These are phyloP conservation scores for Raja brachyura DNA, from an alignment of 2,113 vertebrate genomes.

Conservation along the genomic window DNA sequence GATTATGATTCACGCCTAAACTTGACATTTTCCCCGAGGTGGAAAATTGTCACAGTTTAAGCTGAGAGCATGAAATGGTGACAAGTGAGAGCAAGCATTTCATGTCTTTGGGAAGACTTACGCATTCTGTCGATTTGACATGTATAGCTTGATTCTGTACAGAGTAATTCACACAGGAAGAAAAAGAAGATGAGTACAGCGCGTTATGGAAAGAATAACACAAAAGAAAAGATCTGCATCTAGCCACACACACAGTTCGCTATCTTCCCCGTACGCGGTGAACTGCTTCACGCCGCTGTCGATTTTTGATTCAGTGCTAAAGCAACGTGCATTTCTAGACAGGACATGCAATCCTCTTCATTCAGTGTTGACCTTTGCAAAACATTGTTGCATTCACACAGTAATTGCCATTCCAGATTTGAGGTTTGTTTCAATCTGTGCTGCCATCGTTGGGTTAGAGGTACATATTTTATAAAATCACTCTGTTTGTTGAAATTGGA, in stretches of 20 bases:
- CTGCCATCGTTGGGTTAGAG: background rate
- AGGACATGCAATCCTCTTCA: background rate
- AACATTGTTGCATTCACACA: background rate
- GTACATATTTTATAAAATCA: background rate
- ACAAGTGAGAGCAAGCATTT: slow-evolving; percentile 69
- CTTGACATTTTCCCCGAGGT: slow-evolving; percentile 71
- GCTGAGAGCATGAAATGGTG: slow-evolving; percentile 79
- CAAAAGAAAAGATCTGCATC: background rate
- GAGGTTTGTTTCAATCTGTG: background rate
- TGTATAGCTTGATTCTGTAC: slow-evolving; percentile 99
- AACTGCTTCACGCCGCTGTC: background rate
- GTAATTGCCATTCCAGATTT: slow-evolving; percentile 11
- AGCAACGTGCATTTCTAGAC: slow-evolving; percentile 9
- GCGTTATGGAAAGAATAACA: slow-evolving; percentile 40
- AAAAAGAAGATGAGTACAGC: slow-evolving; percentile 68
- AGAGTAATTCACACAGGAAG: slow-evolving; percentile 83
- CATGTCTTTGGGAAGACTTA: slow-evolving; percentile 79
- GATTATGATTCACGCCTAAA: slow-evolving; percentile 58
- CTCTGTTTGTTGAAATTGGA: background rate
- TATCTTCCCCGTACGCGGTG: background rate
- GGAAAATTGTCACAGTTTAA: slow-evolving; percentile 75
- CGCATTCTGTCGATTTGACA: slow-evolving; percentile 88
- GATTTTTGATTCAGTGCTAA: background rate
- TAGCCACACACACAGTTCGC: slow-evolving; percentile 15
- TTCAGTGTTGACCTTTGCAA: background rate